Percentiles rank a stretch among this genome's conserved stretches.
These are phyloP conservation scores for Lasioglossum zephyrum DNA, from an alignment of 2,888 invertebrate species.

Conservation along the genomic window DNA sequence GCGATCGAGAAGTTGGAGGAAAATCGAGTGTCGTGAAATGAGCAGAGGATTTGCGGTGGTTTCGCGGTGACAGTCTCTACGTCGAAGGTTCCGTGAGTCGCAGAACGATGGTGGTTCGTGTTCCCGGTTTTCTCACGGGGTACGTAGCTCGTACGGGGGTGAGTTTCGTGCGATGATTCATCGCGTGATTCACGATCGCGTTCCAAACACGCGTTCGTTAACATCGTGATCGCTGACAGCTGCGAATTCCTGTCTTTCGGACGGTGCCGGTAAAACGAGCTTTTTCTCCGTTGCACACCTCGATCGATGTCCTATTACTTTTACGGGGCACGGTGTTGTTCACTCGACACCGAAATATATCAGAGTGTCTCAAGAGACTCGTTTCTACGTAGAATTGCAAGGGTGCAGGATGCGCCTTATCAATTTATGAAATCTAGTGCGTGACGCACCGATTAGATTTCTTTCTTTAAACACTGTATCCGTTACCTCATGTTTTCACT, in stretches of 20 bases:
- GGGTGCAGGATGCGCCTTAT: too few species aligned
- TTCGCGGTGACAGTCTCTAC: neutral
- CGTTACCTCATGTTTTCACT: constrained; percentile 85
- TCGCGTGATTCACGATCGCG: constrained; percentile 38
- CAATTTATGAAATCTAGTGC: constrained; percentile 21
- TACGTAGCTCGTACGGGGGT: constrained; percentile 71
- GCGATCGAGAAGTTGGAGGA: neutral
- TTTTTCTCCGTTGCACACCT: neutral
- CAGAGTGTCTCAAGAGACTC: neutral
- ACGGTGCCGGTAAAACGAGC: neutral
- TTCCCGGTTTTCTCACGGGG: constrained; percentile 83
- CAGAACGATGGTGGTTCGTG: constrained; percentile 79
- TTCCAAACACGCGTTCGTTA: constrained; percentile 17
- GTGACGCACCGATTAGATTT: neutral
- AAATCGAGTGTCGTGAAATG: neutral
- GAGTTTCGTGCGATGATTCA: constrained; percentile 53
- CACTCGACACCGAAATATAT: neutral
- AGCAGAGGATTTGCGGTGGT: neutral
- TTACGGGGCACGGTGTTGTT: neutral
- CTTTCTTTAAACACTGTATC: neutral
- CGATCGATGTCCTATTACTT: neutral
- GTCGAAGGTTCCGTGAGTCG: neutral
- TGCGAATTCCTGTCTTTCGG: neutral
- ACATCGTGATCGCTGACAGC: constrained; percentile 48
- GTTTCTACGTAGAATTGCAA: too few species aligned